Conservation (phyloP, 2,113 vertebrate species). For the Chionodraco myersi region DNA sequence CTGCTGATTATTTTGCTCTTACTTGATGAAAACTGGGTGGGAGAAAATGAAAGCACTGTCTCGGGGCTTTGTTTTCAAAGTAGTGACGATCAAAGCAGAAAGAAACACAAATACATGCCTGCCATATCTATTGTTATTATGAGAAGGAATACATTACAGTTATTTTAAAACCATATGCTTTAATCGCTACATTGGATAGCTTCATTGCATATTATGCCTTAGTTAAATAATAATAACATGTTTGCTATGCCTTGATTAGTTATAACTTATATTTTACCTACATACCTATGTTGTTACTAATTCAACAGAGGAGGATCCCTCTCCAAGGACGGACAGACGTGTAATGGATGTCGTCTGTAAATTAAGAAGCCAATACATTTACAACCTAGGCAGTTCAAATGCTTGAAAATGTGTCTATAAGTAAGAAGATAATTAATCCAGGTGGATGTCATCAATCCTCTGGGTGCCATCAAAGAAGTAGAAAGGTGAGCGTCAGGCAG, state of each 20-base stretch:
- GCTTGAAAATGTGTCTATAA: too few relatives aligned
- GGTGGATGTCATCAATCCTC: too few relatives aligned
- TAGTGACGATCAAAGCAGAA: slow-evolving; percentile 12
- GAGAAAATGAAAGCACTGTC: neutral
- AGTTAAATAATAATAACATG: neutral
- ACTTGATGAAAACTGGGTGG: slow-evolving; percentile 26
- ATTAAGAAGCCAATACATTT: too few relatives aligned
- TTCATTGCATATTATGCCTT: neutral
- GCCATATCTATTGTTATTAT: slow-evolving; percentile 2
- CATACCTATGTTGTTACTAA: too few relatives aligned
- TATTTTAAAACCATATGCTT: neutral
- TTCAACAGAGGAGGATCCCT: neutral
- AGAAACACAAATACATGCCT: neutral
- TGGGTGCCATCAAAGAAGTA: too few relatives aligned
- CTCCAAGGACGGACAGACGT: too few relatives aligned
- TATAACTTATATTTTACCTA: slow-evolving; percentile 4
- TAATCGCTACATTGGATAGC: neutral
- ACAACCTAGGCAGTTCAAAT: too few relatives aligned
- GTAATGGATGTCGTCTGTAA: too few relatives aligned
- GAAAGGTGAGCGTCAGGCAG: too few relatives aligned
- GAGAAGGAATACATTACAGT: slow-evolving; percentile 3
- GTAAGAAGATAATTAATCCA: too few relatives aligned
- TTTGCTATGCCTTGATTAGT: neutral
- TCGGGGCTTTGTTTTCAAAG: slow-evolving; percentile 5
- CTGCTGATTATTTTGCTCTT: slow-evolving; percentile 49